Percentiles rank a stretch among this genome's conserved stretches.
Evolutionary conservation across 1,140 invertebrate genomes (phyloP).

Genomic region (Pectinophora gossypiella): DNA sequence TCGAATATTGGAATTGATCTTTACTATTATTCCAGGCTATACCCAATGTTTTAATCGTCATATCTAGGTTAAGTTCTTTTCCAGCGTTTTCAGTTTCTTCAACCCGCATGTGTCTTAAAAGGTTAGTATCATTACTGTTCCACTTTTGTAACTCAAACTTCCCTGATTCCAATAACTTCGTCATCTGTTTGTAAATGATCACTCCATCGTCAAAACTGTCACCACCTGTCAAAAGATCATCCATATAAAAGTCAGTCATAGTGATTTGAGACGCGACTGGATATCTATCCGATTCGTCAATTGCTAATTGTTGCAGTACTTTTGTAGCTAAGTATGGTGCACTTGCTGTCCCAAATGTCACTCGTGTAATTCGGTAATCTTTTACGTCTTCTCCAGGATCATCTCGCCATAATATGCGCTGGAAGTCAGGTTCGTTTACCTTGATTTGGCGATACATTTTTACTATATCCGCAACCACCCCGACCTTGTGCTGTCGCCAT

Average conservation of each 20-base stretch:
- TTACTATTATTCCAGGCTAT: not conserved
- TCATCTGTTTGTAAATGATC: not conserved
- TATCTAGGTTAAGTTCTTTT: not conserved
- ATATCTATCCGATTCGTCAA: not conserved
- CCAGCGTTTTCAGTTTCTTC: not conserved
- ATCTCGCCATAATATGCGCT: not conserved
- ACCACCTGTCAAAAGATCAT: not conserved
- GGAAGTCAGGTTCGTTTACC: not conserved
- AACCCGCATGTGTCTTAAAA: not conserved
- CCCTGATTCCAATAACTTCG: not conserved
- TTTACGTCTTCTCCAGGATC: not conserved
- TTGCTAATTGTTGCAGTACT: not conserved
- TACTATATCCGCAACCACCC: not conserved
- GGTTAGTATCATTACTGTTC: not conserved
- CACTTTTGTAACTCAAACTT: not conserved
- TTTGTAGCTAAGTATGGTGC: not conserved
- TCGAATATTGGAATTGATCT: not conserved
- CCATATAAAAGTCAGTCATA: not conserved
- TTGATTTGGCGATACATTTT: not conserved
- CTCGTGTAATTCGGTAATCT: not conserved
- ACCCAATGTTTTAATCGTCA: not conserved
- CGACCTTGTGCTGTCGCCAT: not conserved
- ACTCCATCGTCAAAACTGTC: not conserved
- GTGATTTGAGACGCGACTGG: not conserved
- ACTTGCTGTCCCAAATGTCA: not conserved